These are phyloP conservation scores for Dasypus novemcinctus DNA, from an alignment of 2,113 vertebrate genomes.

Conservation along the genomic window DNA sequence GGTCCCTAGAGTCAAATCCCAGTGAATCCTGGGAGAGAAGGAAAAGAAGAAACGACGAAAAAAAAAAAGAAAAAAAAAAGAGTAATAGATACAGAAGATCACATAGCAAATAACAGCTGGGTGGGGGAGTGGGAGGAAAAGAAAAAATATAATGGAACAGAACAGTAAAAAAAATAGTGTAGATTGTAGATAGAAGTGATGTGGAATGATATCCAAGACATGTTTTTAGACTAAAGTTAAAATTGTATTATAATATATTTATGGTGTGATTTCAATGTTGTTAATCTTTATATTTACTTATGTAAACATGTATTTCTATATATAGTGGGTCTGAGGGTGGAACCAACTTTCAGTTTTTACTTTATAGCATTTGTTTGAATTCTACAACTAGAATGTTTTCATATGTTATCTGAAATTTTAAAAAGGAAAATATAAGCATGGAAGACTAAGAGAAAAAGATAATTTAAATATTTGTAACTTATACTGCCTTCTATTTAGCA, in stretches of 20 bases:
- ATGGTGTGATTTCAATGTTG: background rate
- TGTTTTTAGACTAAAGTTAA: background rate
- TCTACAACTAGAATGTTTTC: background rate
- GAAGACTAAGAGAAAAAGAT: background rate
- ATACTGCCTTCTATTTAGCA: background rate
- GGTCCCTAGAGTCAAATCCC: no score
- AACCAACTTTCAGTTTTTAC: background rate
- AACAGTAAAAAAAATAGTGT: background rate
- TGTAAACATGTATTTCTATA: background rate
- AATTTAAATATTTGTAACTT: background rate
- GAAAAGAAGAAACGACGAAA: no score
- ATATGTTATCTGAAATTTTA: background rate
- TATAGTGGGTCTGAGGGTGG: background rate
- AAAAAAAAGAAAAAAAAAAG: no score
- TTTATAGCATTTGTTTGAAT: background rate
- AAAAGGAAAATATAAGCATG: background rate
- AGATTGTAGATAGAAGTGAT: background rate
- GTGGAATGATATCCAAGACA: background rate
- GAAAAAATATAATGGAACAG: background rate
- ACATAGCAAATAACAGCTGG: no score
- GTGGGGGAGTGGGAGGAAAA: no score
- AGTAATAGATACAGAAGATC: no score
- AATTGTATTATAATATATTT: background rate
- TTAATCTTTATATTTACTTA: background rate
- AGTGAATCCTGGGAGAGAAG: no score